phyloP scores from a whole-genome alignment of 2,888 invertebrate species.

The Salpingus planirostris region DNA sequence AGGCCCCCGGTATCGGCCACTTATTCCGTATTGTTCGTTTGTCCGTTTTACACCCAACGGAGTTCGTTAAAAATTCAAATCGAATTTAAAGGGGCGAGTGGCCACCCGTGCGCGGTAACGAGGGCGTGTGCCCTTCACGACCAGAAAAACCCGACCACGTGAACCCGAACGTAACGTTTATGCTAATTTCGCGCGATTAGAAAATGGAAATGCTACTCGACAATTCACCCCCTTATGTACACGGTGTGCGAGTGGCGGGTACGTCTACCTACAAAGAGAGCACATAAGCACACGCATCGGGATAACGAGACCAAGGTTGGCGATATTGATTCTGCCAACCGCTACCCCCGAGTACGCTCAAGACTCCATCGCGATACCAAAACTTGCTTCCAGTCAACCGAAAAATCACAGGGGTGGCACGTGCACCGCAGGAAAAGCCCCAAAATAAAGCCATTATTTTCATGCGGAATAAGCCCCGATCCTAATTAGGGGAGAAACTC shows the following conservation, averaged over 20 bases:
- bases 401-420: no score
- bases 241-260: no score
- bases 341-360: slow-evolving; percentile 1
- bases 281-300: slow-evolving; percentile 28
- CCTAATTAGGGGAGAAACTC: no score
- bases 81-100: slow-evolving; percentile 18
- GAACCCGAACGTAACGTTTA: slow-evolving; percentile 27
- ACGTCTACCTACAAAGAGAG: no score
- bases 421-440: no score
- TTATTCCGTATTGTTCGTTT: no score
- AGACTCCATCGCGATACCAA: slow-evolving; percentile 3
- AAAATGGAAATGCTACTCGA: slow-evolving; percentile 23
- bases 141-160: slow-evolving; percentile 18
- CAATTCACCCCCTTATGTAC: slow-evolving; percentile 29
- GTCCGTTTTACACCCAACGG: background rate
- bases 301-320: slow-evolving; percentile 18
- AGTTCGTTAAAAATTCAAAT: no score
- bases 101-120: slow-evolving; percentile 19
- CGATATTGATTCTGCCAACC: slow-evolving; percentile 16
- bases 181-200: slow-evolving; percentile 27
- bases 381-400: slow-evolving; percentile 10
- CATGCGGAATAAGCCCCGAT: no score
- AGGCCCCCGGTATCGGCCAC: no score
- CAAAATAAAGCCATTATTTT: no score
- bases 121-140: slow-evolving; percentile 27